Evolutionary conservation across 1,140 invertebrate species (phyloP).

Genomic region (Tenebrio molitor): DNA sequence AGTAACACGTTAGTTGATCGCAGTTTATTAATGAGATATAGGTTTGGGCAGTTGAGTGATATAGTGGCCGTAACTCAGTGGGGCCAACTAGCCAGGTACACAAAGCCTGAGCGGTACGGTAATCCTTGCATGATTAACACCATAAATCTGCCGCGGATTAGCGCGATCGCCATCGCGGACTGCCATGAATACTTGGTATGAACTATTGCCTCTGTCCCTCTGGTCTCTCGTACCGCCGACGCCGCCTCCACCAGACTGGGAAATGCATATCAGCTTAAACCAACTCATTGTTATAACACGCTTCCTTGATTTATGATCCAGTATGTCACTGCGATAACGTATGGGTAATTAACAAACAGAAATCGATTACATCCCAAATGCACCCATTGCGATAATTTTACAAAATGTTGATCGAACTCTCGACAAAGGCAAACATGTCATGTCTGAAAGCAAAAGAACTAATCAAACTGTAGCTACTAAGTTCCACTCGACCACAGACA

Average conservation of each 20-base stretch:
- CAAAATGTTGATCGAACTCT: background rate
- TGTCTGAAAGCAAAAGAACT: too few relatives aligned
- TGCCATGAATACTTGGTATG: constrained; percentile 58
- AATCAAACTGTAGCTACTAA: too few relatives aligned
- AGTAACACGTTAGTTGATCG: constrained; percentile 18
- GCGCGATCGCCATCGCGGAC: constrained; percentile 50
- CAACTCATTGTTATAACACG: constrained; percentile 39
- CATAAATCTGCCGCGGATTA: constrained; percentile 72
- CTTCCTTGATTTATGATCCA: constrained; percentile 35
- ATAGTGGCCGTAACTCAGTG: constrained; percentile 37
- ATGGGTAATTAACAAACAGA: constrained; percentile 22
- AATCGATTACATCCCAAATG: background rate
- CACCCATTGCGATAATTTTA: background rate
- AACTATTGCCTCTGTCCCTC: constrained; percentile 42
- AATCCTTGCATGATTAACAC: constrained; percentile 75
- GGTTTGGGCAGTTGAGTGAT: constrained; percentile 41
- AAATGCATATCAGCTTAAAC: constrained; percentile 43
- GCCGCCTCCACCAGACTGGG: constrained; percentile 2
- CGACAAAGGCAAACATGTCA: too few relatives aligned
- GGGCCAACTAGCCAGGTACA: constrained; percentile 41
- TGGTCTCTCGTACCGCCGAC: constrained; percentile 54
- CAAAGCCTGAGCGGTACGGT: constrained; percentile 48
- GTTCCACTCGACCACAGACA: too few relatives aligned
- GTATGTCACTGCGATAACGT: constrained; percentile 10
- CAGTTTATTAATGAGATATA: constrained; percentile 47